A percentile compares a stretch with the other conserved stretches of the same genome.
phyloP scores from a whole-genome alignment of 2,888 invertebrate genomes.

The Drosophila atripex region DNA sequence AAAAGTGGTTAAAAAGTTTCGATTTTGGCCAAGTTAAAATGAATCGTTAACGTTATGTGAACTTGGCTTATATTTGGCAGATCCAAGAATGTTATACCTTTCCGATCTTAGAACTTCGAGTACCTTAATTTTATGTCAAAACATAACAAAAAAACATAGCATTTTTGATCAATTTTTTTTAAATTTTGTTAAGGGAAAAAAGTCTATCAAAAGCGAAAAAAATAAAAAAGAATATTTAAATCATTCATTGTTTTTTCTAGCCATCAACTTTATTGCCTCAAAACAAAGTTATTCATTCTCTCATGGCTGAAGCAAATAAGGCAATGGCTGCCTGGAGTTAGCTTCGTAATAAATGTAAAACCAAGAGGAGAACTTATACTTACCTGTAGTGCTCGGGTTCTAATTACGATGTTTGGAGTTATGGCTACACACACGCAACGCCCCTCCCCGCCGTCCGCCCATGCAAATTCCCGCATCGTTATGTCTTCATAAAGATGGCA shows the following conservation, averaged over 20 bases:
- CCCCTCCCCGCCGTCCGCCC: background rate
- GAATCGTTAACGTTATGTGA: no score
- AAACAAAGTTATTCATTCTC: constrained; percentile 8
- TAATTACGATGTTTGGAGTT: constrained; percentile 63
- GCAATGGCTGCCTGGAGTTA: constrained; percentile 54
- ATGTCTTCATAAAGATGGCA: constrained; percentile 78
- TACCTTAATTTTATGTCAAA: no score
- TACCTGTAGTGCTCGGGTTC: constrained; percentile 51
- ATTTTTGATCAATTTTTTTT: no score
- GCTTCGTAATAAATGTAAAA: constrained; percentile 50
- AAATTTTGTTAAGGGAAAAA: no score
- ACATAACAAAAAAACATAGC: no score
- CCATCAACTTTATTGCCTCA: background rate
- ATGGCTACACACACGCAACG: constrained; percentile 47
- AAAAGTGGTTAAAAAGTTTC: no score
- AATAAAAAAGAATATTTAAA: no score
- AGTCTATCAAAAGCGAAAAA: no score
- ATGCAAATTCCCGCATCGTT: constrained; percentile 58
- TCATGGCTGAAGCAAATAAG: constrained; percentile 51
- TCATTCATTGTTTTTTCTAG: background rate
- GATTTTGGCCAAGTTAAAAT: no score
- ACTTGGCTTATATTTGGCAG: no score
- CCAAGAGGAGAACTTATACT: constrained; percentile 4
- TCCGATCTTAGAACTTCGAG: no score
- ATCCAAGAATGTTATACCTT: no score